A percentile compares a stretch with the other conserved stretches of the same genome.
phyloP scores from a whole-genome alignment of 2,113 vertebrate species.

The Haemorhous mexicanus region DNA sequence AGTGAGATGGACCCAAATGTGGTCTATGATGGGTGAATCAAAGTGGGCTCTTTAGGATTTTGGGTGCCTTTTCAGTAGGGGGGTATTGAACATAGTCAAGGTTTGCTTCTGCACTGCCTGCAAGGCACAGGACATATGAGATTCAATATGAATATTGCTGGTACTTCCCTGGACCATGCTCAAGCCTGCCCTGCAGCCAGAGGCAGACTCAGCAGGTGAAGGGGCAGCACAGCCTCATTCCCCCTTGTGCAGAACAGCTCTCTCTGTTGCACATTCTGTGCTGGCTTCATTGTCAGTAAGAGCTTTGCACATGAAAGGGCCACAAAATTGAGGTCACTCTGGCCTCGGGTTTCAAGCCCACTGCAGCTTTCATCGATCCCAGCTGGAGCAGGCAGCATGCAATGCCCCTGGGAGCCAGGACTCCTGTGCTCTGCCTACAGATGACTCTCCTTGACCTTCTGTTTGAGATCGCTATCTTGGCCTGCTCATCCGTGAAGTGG shows the following conservation, averaged over 20 bases:
- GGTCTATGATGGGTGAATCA: not conserved
- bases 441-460: slow-evolving; percentile 20
- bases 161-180: not conserved
- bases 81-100: not conserved
- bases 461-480: slow-evolving; percentile 15
- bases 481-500: slow-evolving; percentile 26
- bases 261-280: not conserved
- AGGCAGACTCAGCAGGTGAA: not conserved
- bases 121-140: not conserved
- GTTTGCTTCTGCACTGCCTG: not conserved
- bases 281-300: not conserved
- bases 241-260: not conserved
- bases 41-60: not conserved
- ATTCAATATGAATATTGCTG: not conserved
- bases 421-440: not conserved
- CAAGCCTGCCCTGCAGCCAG: not conserved
- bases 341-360: not conserved
- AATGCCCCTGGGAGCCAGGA: not conserved
- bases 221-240: not conserved
- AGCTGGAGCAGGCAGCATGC: not conserved
- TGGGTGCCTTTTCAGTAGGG: not conserved
- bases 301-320: slow-evolving; percentile 32
- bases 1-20: not conserved
- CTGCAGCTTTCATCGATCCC: not conserved
- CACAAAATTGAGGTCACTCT: slow-evolving; percentile 30